Evolutionary conservation across 2,888 invertebrate genomes (phyloP).

Genomic region (Hyposoter didymator): DNA sequence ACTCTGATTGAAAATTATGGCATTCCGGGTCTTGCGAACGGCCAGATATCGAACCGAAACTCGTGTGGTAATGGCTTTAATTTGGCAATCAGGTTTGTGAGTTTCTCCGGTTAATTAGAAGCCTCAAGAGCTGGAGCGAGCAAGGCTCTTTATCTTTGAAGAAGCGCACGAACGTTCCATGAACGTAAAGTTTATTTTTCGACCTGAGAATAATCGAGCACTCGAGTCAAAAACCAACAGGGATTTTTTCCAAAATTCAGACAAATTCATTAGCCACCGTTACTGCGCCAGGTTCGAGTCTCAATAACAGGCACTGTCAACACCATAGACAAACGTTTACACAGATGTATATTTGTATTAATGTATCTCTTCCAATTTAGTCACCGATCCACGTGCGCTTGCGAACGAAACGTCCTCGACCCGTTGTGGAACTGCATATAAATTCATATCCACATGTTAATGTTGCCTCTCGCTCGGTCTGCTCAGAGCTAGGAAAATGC

Average conservation of each 20-base stretch:
- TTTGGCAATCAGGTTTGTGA: constrained; percentile 1
- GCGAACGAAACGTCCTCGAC: constrained; percentile 11
- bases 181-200: not conserved
- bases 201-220: not conserved
- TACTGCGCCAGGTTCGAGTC: not conserved
- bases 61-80: not conserved
- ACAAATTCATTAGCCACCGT: not conserved
- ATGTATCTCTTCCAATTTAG: constrained; percentile 52
- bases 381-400: constrained; percentile 34
- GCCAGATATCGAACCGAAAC: not conserved
- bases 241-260: not conserved
- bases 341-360: not conserved
- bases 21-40: not conserved
- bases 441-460: constrained; percentile 1
- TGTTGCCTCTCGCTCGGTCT: constrained; percentile 1
- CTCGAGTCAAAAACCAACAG: not conserved
- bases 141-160: not conserved
- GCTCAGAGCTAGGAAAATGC: constrained; percentile 8
- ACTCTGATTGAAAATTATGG: constrained; percentile 25
- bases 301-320: not conserved
- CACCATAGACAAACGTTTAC: not conserved
- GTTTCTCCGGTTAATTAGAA: not conserved
- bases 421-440: not conserved
- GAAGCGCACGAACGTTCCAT: not conserved
- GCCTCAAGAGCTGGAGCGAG: not conserved